Base-by-base conservation (phyloP, 1,140 invertebrate species). In the Drosophila grimshawi region DNA sequence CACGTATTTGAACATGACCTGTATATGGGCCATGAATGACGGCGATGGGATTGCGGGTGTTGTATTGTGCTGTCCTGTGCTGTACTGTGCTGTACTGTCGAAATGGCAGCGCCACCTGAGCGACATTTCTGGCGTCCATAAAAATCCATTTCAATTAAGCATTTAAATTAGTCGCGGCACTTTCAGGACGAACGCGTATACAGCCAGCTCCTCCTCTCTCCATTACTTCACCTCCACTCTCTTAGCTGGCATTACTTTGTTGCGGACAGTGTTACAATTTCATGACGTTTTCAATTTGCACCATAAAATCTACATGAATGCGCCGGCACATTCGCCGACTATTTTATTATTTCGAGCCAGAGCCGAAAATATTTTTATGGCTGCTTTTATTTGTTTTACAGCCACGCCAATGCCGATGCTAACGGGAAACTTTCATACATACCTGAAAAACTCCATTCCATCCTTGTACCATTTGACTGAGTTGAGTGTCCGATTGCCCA, bases 401-500 rank as follows among this genome's bases (percentile, higher is more conserved):
- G 78, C 69, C 76, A 35, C 35, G 46, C 70, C 5, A n/a, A 35
- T 60, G 30, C 7, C 19, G 19, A 19, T 19, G 19, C 19, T 19
- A 19, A 19, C 19, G 19, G 1, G 19, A 19, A 19, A 19, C 19
- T 19, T 19, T 19, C 19, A 19, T 11, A 93, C 92, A 89, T 93
- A 96, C 78, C 95, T 94, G 92, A 95, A 97, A 92, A 97, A 96
- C 90, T 97, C 95, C 68, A 94, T 93, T 43, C 94, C 94, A 69
- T 96, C 95, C 82, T 96, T 96, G 92, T 96, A 96, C 96, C 96
- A 97, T 92, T 96, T 97, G 68, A 97, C 95, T 0, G 96, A 96
- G 92, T 96, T 96, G 8, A 97, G 93, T 2, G 93, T 93, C 52
- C 96, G 95, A 5, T 93, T 94, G 75, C 94, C 94, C 86, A 94